These are phyloP conservation scores for Syrrhaptes paradoxus DNA, from an alignment of 2,113 vertebrate species.

Conservation along the genomic window DNA sequence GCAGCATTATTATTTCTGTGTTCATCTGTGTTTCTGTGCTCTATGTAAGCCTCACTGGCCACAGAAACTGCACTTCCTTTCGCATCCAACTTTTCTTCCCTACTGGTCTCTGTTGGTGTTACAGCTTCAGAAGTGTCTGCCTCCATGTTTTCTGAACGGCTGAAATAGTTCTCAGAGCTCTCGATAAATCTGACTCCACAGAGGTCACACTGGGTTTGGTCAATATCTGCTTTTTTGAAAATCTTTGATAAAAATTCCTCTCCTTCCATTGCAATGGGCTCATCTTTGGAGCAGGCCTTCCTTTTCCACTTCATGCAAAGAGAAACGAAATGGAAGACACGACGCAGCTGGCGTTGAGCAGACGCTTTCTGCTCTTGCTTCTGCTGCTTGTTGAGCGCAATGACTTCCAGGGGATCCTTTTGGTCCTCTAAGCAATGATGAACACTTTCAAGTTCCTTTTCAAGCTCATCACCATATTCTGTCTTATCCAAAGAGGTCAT, in stretches of 20 bases:
- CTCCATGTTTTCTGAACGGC: constrained; percentile 31
- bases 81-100: constrained; percentile 13
- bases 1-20: constrained; percentile 67
- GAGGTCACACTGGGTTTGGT: constrained; percentile 81
- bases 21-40: constrained; percentile 57
- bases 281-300: constrained; percentile 7
- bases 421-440: constrained; percentile 64
- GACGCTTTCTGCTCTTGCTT: constrained; percentile 70
- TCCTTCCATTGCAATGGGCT: background rate
- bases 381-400: constrained; percentile 71
- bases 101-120: background rate
- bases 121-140: background rate
- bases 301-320: constrained; percentile 72
- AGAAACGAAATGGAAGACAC: constrained; percentile 49
- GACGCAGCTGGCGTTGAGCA: constrained; percentile 53
- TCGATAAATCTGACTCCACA: constrained; percentile 78
- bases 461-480: constrained; percentile 7
- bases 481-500: background rate
- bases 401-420: constrained; percentile 66
- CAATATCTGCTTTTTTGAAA: constrained; percentile 80
- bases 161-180: constrained; percentile 52
- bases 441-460: constrained; percentile 47
- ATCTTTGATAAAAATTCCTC: constrained; percentile 46
- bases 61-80: background rate
- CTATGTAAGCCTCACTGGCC: constrained; percentile 47